These are phyloP conservation scores for Linnaemya vulpina DNA, from an alignment of 2,888 invertebrate species.

Conservation along the genomic window DNA sequence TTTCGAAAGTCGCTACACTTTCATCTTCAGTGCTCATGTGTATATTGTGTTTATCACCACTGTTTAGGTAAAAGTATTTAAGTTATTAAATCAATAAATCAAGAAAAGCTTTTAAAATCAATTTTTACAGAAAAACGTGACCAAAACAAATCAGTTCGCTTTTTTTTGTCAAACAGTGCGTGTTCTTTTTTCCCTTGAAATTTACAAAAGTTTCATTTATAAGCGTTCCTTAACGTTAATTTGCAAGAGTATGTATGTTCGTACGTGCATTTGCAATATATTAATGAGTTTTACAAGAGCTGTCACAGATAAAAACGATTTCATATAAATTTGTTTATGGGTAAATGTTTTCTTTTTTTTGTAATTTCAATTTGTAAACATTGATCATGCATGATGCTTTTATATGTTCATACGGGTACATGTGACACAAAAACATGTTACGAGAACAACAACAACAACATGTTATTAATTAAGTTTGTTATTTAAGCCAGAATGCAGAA, in stretches of 20 bases:
- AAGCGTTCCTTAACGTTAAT: conserved; percentile 30
- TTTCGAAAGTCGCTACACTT: too few species aligned
- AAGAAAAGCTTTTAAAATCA: conserved; percentile 69
- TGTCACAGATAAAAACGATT: conserved; percentile 65
- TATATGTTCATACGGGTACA: not conserved
- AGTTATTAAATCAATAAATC: conserved; percentile 68
- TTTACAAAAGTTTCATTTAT: conserved; percentile 46
- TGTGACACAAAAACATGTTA: conserved; percentile 50
- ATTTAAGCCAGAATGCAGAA: conserved; percentile 29
- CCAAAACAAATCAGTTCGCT: not conserved
- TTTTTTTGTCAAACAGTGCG: conserved; percentile 45
- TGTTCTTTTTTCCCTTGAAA: conserved; percentile 55
- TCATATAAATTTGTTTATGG: conserved; percentile 39
- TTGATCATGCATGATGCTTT: conserved; percentile 27
- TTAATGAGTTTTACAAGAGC: conserved; percentile 71
- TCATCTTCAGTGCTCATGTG: too few species aligned
- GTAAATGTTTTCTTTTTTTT: not conserved
- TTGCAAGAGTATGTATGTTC: not conserved
- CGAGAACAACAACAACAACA: conserved; percentile 34
- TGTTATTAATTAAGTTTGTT: conserved; percentile 65
- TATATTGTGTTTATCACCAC: too few species aligned
- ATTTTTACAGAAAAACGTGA: conserved; percentile 50
- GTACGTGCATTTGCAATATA: not conserved
- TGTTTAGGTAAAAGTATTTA: too few species aligned
- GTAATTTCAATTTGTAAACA: conserved; percentile 9